Evolutionary conservation across 2,113 vertebrate species (phyloP).

Genomic region (Fukomys damarensis): DNA sequence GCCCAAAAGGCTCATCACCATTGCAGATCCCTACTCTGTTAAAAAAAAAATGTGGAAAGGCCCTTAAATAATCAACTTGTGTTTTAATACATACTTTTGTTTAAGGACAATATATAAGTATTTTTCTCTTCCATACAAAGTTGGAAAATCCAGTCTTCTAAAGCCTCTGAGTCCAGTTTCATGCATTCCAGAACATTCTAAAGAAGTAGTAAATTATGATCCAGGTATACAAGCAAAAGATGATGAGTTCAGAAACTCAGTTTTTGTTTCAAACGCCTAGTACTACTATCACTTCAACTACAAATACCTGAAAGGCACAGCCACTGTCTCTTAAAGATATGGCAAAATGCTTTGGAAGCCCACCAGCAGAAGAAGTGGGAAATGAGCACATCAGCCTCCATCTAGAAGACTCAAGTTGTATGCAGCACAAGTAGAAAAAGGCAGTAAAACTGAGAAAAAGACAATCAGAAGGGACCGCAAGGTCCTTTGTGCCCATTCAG

Average conservation of each 20-base stretch:
- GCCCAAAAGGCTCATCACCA: slow-evolving; percentile 95
- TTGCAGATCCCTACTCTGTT: slow-evolving; percentile 96
- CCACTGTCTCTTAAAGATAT: slow-evolving; percentile 60
- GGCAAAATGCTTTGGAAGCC: slow-evolving; percentile 68
- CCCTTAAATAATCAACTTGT: slow-evolving; percentile 94
- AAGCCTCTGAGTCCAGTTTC: slow-evolving; percentile 36
- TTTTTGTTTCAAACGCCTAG: slow-evolving; percentile 53
- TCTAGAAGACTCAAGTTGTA: slow-evolving; percentile 86
- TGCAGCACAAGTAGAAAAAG: slow-evolving; percentile 82
- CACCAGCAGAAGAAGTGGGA: slow-evolving; percentile 73
- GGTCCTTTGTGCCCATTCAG: slow-evolving; percentile 46
- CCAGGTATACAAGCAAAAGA: slow-evolving; percentile 49
- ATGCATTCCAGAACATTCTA: slow-evolving; percentile 58
- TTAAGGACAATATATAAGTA: slow-evolving; percentile 96
- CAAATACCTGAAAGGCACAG: background rate
- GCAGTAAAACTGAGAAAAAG: slow-evolving; percentile 82
- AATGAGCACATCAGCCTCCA: slow-evolving; percentile 68
- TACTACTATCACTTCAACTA: background rate
- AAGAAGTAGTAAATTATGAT: slow-evolving; percentile 69
- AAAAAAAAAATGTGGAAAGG: slow-evolving; percentile 96
- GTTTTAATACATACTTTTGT: slow-evolving; percentile 94
- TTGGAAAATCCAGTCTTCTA: slow-evolving; percentile 77
- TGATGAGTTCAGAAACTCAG: slow-evolving; percentile 37
- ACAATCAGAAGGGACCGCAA: slow-evolving; percentile 70
- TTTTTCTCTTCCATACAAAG: slow-evolving; percentile 91